Evolutionary conservation across 2,888 invertebrate genomes (phyloP).

Genomic region (Aquatica leii): DNA sequence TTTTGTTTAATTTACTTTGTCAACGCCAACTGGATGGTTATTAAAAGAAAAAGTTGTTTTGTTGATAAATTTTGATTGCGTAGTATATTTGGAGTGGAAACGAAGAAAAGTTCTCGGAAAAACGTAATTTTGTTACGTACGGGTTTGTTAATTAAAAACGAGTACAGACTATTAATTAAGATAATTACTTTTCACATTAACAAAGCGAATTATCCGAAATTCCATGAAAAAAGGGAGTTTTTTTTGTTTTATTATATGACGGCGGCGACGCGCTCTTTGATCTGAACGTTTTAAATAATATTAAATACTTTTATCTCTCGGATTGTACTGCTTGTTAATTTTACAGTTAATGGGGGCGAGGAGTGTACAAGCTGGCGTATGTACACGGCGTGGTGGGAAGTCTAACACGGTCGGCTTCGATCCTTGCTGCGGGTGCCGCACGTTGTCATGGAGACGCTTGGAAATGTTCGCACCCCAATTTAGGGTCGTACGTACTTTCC

Average conservation of each 20-base stretch:
- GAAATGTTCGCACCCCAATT: constrained; percentile 36
- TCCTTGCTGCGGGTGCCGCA: constrained; percentile 59
- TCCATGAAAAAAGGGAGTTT: neutral
- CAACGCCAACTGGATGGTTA: too few relatives aligned
- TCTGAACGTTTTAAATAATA: neutral
- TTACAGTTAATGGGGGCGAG: constrained; percentile 37
- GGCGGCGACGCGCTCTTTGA: neutral
- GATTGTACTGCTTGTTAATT: constrained; percentile 36
- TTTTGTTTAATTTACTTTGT: too few relatives aligned
- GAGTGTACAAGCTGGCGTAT: constrained; percentile 60
- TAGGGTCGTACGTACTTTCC: constrained; percentile 34
- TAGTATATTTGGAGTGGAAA: too few relatives aligned
- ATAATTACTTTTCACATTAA: neutral
- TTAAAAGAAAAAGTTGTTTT: too few relatives aligned
- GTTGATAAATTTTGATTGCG: too few relatives aligned
- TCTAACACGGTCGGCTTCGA: constrained; percentile 61
- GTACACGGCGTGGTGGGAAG: constrained; percentile 62
- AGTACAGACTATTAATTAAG: neutral
- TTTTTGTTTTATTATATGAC: neutral
- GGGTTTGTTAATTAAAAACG: too few relatives aligned
- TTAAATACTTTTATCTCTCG: neutral
- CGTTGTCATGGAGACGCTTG: constrained; percentile 53
- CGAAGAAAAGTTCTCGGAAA: too few relatives aligned
- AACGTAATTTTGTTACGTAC: too few relatives aligned
- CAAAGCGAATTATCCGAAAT: too few relatives aligned